Conservation (phyloP, 2,888 invertebrate genomes). For the Mythimna loreyi region DNA sequence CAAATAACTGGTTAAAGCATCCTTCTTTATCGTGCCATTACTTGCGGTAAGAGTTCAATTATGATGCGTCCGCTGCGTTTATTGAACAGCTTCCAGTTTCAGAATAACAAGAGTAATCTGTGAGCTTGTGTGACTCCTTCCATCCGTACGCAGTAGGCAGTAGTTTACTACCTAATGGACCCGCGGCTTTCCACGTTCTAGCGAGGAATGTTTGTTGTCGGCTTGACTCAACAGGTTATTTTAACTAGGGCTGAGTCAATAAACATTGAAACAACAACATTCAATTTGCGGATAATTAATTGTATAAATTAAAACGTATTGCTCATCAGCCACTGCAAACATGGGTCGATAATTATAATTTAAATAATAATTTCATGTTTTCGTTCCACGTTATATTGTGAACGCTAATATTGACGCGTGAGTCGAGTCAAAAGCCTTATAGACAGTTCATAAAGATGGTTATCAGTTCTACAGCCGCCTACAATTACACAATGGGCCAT, state of each 20-base stretch:
- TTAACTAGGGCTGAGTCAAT: slow-evolving; percentile 16
- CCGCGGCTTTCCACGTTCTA: slow-evolving; percentile 11
- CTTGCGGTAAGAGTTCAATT: no score
- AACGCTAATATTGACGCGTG: neutral
- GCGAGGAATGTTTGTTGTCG: neutral
- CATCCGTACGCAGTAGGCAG: neutral
- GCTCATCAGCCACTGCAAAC: neutral
- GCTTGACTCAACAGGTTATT: slow-evolving; percentile 38
- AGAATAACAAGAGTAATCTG: slow-evolving; percentile 6
- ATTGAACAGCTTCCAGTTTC: neutral
- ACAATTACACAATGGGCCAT: slow-evolving; percentile 18
- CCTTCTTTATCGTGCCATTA: no score
- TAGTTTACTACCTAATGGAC: slow-evolving; percentile 4
- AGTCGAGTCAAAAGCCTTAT: neutral
- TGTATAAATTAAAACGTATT: neutral
- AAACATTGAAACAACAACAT: slow-evolving; percentile 3
- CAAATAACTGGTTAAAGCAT: neutral
- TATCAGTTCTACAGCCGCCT: neutral
- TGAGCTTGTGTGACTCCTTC: slow-evolving; percentile 15
- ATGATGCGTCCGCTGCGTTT: neutral
- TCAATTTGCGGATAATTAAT: slow-evolving; percentile 10
- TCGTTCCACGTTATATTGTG: neutral
- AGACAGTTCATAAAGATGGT: slow-evolving; percentile 9
- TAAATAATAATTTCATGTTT: no score
- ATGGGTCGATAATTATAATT: no score